Conservation (phyloP, 2,888 invertebrate species). For the Mythimna loreyi region DNA sequence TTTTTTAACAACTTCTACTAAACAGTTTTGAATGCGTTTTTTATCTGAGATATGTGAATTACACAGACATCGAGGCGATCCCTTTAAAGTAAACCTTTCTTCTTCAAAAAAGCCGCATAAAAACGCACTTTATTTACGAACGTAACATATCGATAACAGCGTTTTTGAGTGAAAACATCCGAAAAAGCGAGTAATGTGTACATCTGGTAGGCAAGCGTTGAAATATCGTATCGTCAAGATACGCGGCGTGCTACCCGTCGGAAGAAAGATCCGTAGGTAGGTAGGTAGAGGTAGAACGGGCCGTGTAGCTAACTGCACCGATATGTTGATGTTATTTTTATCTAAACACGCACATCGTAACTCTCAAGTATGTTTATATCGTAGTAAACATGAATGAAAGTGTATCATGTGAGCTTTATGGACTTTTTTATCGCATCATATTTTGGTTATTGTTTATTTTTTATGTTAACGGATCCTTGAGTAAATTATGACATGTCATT, state of each 20-base stretch:
- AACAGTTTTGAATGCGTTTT: not conserved
- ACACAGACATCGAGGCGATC: slow-evolving; percentile 33
- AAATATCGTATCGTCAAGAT: slow-evolving; percentile 57
- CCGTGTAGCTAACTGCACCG: slow-evolving; percentile 41
- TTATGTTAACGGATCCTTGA: slow-evolving; percentile 15
- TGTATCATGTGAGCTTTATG: slow-evolving; percentile 60
- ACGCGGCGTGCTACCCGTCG: slow-evolving; percentile 31
- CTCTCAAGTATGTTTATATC: slow-evolving; percentile 67
- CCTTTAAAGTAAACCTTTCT: slow-evolving; percentile 26
- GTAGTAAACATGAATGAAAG: slow-evolving; percentile 64
- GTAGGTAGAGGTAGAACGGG: not conserved
- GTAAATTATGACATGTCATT: slow-evolving; percentile 15
- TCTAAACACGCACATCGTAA: slow-evolving; percentile 68
- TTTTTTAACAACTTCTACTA: not conserved
- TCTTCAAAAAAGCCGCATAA: slow-evolving; percentile 43
- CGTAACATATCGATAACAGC: slow-evolving; percentile 63
- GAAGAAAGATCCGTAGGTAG: not conserved
- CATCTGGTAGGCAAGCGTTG: slow-evolving; percentile 64
- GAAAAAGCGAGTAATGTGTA: slow-evolving; percentile 60
- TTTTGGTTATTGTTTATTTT: slow-evolving; percentile 40
- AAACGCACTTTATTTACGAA: slow-evolving; percentile 61
- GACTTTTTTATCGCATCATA: slow-evolving; percentile 51
- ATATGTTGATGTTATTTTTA: slow-evolving; percentile 66
- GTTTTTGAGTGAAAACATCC: slow-evolving; percentile 60
- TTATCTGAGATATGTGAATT: slow-evolving; percentile 7